These are phyloP conservation scores for Dromas ardeola DNA, from an alignment of 2,113 vertebrate genomes.

Conservation along the genomic window DNA sequence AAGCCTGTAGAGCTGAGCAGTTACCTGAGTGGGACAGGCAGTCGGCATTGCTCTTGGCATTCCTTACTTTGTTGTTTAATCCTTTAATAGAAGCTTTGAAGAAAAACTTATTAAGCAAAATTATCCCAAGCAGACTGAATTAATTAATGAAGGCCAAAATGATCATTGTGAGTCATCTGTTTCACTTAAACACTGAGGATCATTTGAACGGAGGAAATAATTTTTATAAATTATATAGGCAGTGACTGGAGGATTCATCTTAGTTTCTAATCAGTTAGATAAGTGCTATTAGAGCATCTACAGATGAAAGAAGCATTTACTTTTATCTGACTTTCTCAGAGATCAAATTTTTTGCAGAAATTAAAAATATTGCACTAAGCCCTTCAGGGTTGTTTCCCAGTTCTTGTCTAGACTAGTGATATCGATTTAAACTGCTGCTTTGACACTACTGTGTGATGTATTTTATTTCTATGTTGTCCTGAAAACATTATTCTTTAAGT, in stretches of 20 bases:
- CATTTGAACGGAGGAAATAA: background rate
- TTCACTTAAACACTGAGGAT: background rate
- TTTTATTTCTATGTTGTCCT: background rate
- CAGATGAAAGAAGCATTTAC: slow-evolving; percentile 6
- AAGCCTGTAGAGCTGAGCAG: background rate
- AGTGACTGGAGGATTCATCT: background rate
- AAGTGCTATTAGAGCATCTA: background rate
- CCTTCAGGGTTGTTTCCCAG: background rate
- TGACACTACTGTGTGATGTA: background rate
- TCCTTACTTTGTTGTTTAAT: background rate
- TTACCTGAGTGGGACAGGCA: background rate
- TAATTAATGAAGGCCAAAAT: background rate
- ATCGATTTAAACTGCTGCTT: background rate
- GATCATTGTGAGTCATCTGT: background rate
- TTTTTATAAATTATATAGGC: background rate
- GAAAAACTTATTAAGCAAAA: background rate
- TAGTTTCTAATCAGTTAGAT: background rate
- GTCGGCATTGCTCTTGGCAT: background rate
- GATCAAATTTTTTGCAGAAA: background rate
- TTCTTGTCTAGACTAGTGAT: background rate
- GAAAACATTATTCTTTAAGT: background rate
- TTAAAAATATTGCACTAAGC: background rate
- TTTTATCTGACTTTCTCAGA: background rate
- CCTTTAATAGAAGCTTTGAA: background rate
- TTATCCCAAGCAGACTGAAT: background rate